phyloP scores from a whole-genome alignment of 2,888 invertebrate genomes.

The Branchinecta sandiegonensis region DNA sequence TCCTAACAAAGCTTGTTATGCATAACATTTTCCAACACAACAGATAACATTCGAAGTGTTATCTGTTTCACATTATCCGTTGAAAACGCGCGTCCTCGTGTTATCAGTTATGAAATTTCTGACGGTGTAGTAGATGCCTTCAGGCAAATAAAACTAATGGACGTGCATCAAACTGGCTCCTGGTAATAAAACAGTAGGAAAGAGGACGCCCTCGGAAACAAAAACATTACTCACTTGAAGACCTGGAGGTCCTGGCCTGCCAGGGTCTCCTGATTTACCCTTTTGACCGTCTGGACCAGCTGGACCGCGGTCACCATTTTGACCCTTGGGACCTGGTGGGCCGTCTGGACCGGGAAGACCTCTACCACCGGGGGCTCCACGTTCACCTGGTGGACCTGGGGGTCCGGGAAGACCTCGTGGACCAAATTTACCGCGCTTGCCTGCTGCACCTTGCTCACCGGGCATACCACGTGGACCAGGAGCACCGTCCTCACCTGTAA shows the following conservation, averaged over 20 bases:
- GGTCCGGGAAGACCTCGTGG: constrained; percentile 58
- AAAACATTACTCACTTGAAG: constrained; percentile 32
- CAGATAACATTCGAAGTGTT: no score
- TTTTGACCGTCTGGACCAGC: constrained; percentile 31
- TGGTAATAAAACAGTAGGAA: no score
- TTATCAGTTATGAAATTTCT: no score
- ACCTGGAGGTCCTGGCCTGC: constrained; percentile 45
- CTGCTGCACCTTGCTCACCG: constrained; percentile 57
- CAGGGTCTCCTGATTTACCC: constrained; percentile 42
- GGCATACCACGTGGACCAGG: constrained; percentile 60
- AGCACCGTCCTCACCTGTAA: constrained; percentile 57
- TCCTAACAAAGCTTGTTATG: no score
- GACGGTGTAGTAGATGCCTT: no score
- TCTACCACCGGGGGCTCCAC: constrained; percentile 48
- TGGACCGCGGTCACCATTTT: constrained; percentile 52
- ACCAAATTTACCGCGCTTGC: constrained; percentile 65
- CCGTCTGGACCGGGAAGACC: constrained; percentile 65
- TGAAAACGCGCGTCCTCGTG: no score
- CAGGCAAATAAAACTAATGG: no score
- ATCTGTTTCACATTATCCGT: no score
- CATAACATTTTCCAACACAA: no score
- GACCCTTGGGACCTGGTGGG: constrained; percentile 54
- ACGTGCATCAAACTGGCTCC: no score
- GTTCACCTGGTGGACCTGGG: constrained; percentile 55
- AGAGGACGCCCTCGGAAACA: no score